Evolutionary conservation across 2,797 vertebrate species (phyloP).

Genomic region (Malurus leucopterus): DNA sequence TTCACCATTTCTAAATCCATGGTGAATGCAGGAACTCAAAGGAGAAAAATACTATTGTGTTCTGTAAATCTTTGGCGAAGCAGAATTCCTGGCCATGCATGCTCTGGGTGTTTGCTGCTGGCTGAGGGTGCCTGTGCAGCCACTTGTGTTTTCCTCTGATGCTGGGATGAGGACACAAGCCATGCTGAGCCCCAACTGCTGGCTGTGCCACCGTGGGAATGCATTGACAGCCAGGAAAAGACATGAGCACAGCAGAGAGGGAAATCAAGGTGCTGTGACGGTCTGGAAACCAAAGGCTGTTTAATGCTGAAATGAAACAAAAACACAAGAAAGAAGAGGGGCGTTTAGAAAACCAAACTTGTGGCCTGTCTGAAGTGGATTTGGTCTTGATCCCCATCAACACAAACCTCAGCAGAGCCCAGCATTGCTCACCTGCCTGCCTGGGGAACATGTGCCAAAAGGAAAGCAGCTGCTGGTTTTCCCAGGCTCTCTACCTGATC

Average conservation of each 20-base stretch:
- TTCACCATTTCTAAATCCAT: neutral
- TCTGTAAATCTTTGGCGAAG: neutral
- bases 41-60: neutral
- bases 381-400: neutral
- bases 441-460: neutral
- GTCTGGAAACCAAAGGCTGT: neutral
- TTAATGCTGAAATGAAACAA: neutral
- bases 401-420: neutral
- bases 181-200: neutral
- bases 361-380: neutral
- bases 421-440: neutral
- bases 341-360: neutral
- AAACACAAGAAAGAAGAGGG: neutral
- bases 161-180: rapidly evolving
- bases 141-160: rapidly evolving
- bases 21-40: neutral
- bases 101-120: neutral
- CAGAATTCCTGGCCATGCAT: neutral
- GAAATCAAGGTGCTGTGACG: rapidly evolving
- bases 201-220: rapidly evolving
- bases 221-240: rapidly evolving
- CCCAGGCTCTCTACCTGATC: neutral
- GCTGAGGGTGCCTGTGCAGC: neutral
- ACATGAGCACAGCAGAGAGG: neutral
- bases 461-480: neutral